Conservation (phyloP, 1,140 invertebrate species). For the Kradibia gibbosae region DNA sequence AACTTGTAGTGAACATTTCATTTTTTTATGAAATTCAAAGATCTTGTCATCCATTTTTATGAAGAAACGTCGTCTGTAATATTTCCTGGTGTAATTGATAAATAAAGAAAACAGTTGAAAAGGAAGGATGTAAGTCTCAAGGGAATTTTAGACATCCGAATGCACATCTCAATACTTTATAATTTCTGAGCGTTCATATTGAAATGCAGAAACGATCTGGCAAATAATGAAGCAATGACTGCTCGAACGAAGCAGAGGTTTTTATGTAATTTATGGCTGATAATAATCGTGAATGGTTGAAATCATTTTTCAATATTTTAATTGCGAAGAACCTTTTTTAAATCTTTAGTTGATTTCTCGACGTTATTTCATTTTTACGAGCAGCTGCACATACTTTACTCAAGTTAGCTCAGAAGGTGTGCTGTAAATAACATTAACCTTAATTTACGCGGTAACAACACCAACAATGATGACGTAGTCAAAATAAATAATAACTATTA, state of each 20-base stretch:
- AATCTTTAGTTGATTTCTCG: not conserved
- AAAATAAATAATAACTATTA: too few relatives aligned
- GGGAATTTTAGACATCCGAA: slow-evolving; percentile 7
- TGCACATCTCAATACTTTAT: not conserved
- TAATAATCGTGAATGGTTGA: slow-evolving; percentile 24
- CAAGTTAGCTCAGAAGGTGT: not conserved
- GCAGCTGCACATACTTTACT: too few relatives aligned
- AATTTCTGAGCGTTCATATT: slow-evolving; percentile 22
- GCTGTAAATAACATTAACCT: too few relatives aligned
- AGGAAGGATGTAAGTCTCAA: not conserved
- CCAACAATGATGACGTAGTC: not conserved
- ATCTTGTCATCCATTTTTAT: too few relatives aligned
- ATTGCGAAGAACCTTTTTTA: not conserved
- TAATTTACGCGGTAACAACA: too few relatives aligned
- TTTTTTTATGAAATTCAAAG: too few relatives aligned
- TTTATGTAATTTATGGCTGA: slow-evolving; percentile 35
- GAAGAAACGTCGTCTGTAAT: not conserved
- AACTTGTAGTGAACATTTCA: not conserved
- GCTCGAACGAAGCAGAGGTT: not conserved
- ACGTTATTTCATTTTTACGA: not conserved
- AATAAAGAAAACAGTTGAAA: not conserved
- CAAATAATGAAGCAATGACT: slow-evolving; percentile 35
- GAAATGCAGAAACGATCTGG: slow-evolving; percentile 26
- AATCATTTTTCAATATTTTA: slow-evolving; percentile 23
- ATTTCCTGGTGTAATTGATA: not conserved